These are phyloP conservation scores for Tupaia chinensis DNA, from an alignment of 2,113 vertebrate genomes.

Conservation along the genomic window DNA sequence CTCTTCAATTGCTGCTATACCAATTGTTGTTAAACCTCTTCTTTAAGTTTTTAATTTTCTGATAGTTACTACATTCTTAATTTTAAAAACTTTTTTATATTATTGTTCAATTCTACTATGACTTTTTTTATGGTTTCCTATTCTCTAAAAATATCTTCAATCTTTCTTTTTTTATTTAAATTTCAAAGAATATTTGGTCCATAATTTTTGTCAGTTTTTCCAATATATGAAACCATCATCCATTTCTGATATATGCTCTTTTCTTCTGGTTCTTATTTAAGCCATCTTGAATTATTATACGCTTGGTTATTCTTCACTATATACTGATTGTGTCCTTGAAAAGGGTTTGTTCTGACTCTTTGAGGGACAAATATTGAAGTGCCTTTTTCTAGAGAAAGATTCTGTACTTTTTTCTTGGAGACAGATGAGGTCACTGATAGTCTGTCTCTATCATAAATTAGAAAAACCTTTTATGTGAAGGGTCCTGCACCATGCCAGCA, in stretches of 20 bases:
- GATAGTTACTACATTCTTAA: not conserved
- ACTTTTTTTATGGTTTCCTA: not conserved
- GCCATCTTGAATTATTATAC: not conserved
- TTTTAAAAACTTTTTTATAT: not conserved
- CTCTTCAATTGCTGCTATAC: not conserved
- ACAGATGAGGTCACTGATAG: not conserved
- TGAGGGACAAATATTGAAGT: not conserved
- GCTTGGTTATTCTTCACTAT: not conserved
- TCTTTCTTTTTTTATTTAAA: not conserved
- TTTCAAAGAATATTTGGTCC: not conserved
- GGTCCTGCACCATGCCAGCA: not conserved
- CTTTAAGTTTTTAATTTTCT: not conserved
- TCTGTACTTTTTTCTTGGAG: not conserved
- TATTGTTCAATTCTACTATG: not conserved
- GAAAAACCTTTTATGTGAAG: not conserved
- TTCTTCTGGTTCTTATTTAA: not conserved
- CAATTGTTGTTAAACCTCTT: not conserved
- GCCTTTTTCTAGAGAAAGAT: not conserved
- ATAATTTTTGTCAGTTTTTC: not conserved
- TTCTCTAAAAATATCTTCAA: slow-evolving; percentile 9
- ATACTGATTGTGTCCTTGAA: not conserved
- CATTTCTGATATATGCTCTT: not conserved
- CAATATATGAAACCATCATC: not conserved
- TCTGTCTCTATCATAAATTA: not conserved
- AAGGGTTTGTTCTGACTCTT: not conserved